A percentile compares a stretch with the other conserved stretches of the same genome.
phyloP scores from a whole-genome alignment of 2,888 invertebrate genomes.

The Orthonevra nobilis region DNA sequence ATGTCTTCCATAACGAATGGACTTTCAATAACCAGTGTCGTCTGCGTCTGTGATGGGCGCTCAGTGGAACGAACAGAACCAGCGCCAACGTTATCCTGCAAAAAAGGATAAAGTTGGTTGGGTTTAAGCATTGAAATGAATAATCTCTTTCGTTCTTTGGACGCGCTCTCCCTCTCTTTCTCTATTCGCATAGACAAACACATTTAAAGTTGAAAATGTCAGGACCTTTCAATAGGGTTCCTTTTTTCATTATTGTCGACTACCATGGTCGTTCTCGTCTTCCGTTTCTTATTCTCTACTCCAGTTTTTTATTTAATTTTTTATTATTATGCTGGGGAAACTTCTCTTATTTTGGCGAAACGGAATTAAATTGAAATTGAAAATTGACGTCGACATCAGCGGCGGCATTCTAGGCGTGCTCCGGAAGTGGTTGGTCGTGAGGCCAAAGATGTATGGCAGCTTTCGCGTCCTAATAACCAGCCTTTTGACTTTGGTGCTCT shows the following conservation, averaged over 20 bases:
- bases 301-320: not conserved
- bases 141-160: conserved; percentile 50
- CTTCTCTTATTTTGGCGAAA: not conserved
- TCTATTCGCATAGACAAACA: conserved; percentile 45
- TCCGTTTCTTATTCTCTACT: not conserved
- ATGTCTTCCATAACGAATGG: conserved; percentile 67
- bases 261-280: conserved; percentile 1
- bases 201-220: conserved; percentile 58
- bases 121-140: conserved; percentile 57
- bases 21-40: conserved; percentile 60
- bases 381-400: conserved; percentile 45
- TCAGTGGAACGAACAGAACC: not conserved
- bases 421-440: not conserved
- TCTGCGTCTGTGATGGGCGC: conserved; percentile 12
- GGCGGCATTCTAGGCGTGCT: no score
- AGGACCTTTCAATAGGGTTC: conserved; percentile 39
- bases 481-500: not conserved
- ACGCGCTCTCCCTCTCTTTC: not conserved
- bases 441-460: conserved; percentile 24
- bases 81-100: conserved; percentile 6
- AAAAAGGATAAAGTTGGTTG: conserved; percentile 19
- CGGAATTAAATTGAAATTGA: conserved; percentile 65
- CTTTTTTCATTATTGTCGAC: conserved; percentile 25
- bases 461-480: conserved; percentile 41
- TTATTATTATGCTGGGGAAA: not conserved